Evolutionary conservation across 1,140 invertebrate species (phyloP), one percentile per base, ranked within the genome.

Genomic region (Papilio dardanus): DNA sequence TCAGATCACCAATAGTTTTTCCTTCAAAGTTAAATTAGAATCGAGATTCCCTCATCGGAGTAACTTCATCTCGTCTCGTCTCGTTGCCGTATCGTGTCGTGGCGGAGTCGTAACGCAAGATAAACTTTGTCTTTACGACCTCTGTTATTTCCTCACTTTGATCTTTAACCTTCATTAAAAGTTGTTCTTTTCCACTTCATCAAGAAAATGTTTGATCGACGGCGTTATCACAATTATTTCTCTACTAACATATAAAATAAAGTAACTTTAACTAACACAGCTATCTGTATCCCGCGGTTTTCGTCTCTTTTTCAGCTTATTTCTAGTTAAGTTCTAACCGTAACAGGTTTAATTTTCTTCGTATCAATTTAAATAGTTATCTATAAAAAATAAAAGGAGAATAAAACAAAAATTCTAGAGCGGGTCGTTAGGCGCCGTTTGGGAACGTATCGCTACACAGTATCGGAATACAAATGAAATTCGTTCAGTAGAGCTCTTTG

Each of bases 161-260:
- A 62, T 62, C 54, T 62, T 62, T 62, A 28, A 62, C 54, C 54
- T 62, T 62, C 54, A 62, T 62, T 62, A 62, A 62, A 62, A 62
- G 10, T 62, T 62, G 24, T 14, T 28, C 54, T 54, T 28, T 54
- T 54, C 8, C 50, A 21, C 21, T 54, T 54, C 50, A 14, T 46
- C 10, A 12, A 62, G 14, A 10, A 62, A 62, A 28, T 62, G 2
- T 30, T 12, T 5, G 21, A 62, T 28, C 54, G 30, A 28, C 54
- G 54, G 24, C 21, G 54, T 14, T 62, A 62, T 62, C 50, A 54
- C 19, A 24, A 54, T 54, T 24, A 54, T 24, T 12, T 24, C 50
- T 19, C n/a, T 24, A 8, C 40, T 46, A 7, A n/a, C 16, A 19
- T 19, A 19, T 24, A 24, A 24, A 21, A 10, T 24, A 6, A 50